Evolutionary conservation across 2,888 invertebrate species (phyloP).

Genomic region (Noctuana brunneofusca): DNA sequence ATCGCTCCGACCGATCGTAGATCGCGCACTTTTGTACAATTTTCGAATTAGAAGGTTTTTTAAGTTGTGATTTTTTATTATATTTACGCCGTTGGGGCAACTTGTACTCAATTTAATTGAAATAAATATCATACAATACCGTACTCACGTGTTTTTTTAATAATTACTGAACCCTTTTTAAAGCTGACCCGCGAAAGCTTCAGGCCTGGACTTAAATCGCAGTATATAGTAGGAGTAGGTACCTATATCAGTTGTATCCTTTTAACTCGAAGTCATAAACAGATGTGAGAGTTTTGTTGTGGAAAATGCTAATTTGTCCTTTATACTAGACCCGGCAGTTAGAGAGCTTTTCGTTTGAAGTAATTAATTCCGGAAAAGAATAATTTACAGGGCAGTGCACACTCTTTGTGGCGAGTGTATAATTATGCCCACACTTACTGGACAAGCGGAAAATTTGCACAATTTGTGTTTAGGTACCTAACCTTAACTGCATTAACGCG

Average conservation of each 20-base stretch:
- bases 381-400: constrained; percentile 36
- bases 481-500: constrained; percentile 37
- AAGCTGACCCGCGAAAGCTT: too few relatives aligned
- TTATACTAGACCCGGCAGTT: constrained; percentile 35
- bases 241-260: not conserved
- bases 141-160: too few relatives aligned
- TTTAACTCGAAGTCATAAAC: not conserved
- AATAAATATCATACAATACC: too few relatives aligned
- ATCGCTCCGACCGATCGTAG: too few relatives aligned
- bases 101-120: too few relatives aligned
- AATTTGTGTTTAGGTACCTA: constrained; percentile 29
- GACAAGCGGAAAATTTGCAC: constrained; percentile 35
- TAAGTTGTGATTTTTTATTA: too few relatives aligned
- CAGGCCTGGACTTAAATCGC: too few relatives aligned
- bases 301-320: not conserved
- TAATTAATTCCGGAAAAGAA: constrained; percentile 40
- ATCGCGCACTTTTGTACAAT: too few relatives aligned
- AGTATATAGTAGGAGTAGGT: too few relatives aligned
- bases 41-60: too few relatives aligned
- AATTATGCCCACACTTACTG: constrained; percentile 32
- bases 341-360: constrained; percentile 35
- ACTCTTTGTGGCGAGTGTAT: constrained; percentile 24
- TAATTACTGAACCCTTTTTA: too few relatives aligned
- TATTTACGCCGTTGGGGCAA: too few relatives aligned
- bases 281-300: not conserved